Evolutionary conservation across 2,113 vertebrate genomes (phyloP).

Genomic region (Oncorhynchus clarkii): DNA sequence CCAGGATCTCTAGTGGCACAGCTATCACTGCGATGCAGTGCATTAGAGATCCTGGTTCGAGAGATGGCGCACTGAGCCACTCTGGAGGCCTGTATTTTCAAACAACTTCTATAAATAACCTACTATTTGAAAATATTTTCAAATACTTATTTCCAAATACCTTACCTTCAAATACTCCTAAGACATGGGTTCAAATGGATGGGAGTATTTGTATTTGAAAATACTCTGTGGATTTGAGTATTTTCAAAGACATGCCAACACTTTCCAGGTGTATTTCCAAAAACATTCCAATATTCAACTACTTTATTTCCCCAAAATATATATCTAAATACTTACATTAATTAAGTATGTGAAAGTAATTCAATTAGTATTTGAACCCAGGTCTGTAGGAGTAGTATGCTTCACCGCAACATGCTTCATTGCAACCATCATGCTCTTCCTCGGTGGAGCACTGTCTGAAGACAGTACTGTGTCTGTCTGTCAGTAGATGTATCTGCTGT

Average conservation of each 20-base stretch:
- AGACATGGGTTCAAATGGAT: neutral
- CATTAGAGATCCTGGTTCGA: too few relatives aligned
- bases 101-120: too few relatives aligned
- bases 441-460: neutral
- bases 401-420: neutral
- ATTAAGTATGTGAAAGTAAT: neutral
- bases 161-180: neutral
- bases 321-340: neutral
- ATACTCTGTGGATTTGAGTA: neutral
- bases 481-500: neutral
- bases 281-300: neutral
- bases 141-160: too few relatives aligned
- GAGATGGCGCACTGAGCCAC: too few relatives aligned
- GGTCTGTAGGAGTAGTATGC: conserved; percentile 66
- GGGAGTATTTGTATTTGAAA: neutral
- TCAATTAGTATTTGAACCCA: neutral
- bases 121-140: too few relatives aligned
- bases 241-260: neutral
- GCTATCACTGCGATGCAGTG: too few relatives aligned
- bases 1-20: too few relatives aligned
- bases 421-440: too few relatives aligned
- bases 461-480: neutral
- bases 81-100: too few relatives aligned
- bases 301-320: too few relatives aligned
- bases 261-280: too few relatives aligned